Evolutionary conservation across 2,888 invertebrate genomes (phyloP).

Genomic region (Drosophila vallismaia): DNA sequence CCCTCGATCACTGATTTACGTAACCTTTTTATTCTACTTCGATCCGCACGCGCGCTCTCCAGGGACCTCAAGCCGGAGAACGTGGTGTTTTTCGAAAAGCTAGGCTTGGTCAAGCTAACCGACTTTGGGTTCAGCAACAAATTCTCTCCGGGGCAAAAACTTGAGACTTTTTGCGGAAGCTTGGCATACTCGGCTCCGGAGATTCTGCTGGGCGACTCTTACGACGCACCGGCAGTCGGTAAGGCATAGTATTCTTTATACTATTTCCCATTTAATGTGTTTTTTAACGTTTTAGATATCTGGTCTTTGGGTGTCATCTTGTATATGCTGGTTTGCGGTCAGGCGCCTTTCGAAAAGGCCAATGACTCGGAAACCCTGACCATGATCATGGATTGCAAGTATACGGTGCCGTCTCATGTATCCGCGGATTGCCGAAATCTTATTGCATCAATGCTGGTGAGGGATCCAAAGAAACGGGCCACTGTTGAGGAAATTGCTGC

Average conservation of each 20-base stretch:
- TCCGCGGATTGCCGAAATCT: slow-evolving; percentile 94
- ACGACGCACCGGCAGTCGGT: slow-evolving; percentile 99
- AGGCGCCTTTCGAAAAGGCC: slow-evolving; percentile 99
- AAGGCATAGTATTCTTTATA: slow-evolving; percentile 79
- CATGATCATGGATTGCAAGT: slow-evolving; percentile 99
- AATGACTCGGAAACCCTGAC: slow-evolving; percentile 99
- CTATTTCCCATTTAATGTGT: not conserved
- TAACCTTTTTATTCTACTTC: slow-evolving; percentile 35
- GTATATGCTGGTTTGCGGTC: slow-evolving; percentile 99
- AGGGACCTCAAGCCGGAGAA: slow-evolving; percentile 99
- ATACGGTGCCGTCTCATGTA: slow-evolving; percentile 94
- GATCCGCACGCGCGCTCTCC: slow-evolving; percentile 27
- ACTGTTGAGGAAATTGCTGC: slow-evolving; percentile 93
- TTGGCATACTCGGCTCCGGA: slow-evolving; percentile 99
- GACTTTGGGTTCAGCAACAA: slow-evolving; percentile 99
- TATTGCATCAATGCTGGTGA: slow-evolving; percentile 96
- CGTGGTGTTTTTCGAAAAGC: slow-evolving; percentile 99
- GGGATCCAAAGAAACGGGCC: slow-evolving; percentile 96
- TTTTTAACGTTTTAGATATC: slow-evolving; percentile 88
- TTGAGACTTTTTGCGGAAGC: slow-evolving; percentile 99
- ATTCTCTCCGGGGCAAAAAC: slow-evolving; percentile 97
- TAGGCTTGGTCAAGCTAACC: slow-evolving; percentile 98
- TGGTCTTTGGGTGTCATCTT: slow-evolving; percentile 99
- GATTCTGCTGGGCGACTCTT: slow-evolving; percentile 98
- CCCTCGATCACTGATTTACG: slow-evolving; percentile 50